Percentiles rank a stretch among this genome's conserved stretches.
Conservation (phyloP, 2,888 invertebrate genomes). For the Dolichopus griseipennis region DNA sequence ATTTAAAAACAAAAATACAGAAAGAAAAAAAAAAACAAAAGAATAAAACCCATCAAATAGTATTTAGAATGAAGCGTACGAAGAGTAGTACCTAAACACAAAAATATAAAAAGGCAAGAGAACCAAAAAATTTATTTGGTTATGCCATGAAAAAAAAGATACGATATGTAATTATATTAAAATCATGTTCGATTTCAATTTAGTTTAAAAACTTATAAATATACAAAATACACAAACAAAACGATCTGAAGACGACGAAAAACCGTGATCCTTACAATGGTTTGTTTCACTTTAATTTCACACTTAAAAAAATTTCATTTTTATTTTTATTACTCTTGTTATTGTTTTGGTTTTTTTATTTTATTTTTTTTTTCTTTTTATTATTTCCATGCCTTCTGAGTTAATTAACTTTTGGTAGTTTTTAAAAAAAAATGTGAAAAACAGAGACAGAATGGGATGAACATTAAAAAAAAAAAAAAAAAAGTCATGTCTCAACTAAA, state of each 20-base stretch:
- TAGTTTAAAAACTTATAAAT: not conserved
- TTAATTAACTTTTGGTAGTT: not conserved
- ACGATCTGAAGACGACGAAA: not conserved
- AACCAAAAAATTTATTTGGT: too few relatives aligned
- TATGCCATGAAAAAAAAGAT: too few relatives aligned
- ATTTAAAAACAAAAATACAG: too few relatives aligned
- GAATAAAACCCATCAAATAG: too few relatives aligned
- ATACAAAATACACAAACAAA: too few relatives aligned
- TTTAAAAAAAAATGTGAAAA: too few relatives aligned
- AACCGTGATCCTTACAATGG: not conserved
- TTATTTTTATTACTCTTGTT: not conserved
- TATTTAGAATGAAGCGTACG: too few relatives aligned
- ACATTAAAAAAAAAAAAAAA: not conserved
- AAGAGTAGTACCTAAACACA: too few relatives aligned
- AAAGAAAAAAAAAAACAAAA: too few relatives aligned
- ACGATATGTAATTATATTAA: not conserved
- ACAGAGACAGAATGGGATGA: too few relatives aligned
- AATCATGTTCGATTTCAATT: not conserved
- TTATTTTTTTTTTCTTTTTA: not conserved
- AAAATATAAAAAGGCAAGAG: too few relatives aligned
- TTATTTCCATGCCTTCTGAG: not conserved
- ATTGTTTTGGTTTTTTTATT: not conserved
- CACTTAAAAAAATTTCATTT: not conserved
- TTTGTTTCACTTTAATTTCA: not conserved
- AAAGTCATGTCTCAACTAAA: not conserved